phyloP scores from a whole-genome alignment of 2,113 vertebrate species.

The Passerina amoena region DNA sequence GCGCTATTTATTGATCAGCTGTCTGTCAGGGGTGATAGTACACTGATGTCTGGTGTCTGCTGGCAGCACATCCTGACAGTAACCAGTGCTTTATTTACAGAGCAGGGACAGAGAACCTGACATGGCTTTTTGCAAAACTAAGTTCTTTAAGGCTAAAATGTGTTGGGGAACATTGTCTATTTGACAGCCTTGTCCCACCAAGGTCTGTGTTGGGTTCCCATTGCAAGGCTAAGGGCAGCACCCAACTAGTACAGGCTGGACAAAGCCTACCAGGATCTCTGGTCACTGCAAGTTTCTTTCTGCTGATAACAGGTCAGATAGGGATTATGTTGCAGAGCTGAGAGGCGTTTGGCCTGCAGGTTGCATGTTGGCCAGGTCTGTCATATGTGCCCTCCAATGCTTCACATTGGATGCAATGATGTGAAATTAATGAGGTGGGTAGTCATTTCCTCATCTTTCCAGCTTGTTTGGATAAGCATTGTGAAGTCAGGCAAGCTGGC shows the following conservation, averaged over 20 bases:
- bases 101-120: background rate
- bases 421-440: background rate
- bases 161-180: background rate
- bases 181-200: background rate
- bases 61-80: background rate
- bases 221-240: background rate
- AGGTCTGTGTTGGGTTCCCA: rapidly evolving
- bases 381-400: background rate
- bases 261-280: background rate
- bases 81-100: background rate
- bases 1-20: background rate
- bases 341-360: background rate
- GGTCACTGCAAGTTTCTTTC: background rate
- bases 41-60: background rate
- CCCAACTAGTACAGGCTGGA: background rate
- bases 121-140: background rate
- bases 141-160: background rate
- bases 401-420: background rate
- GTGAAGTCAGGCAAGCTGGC: background rate
- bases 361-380: background rate
- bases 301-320: background rate
- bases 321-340: background rate
- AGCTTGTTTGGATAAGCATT: background rate
- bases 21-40: background rate
- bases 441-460: background rate